A percentile compares a stretch with the other conserved stretches of the same genome.
Conservation (phyloP, 2,888 invertebrate genomes). For the Ophion ventricosus region DNA sequence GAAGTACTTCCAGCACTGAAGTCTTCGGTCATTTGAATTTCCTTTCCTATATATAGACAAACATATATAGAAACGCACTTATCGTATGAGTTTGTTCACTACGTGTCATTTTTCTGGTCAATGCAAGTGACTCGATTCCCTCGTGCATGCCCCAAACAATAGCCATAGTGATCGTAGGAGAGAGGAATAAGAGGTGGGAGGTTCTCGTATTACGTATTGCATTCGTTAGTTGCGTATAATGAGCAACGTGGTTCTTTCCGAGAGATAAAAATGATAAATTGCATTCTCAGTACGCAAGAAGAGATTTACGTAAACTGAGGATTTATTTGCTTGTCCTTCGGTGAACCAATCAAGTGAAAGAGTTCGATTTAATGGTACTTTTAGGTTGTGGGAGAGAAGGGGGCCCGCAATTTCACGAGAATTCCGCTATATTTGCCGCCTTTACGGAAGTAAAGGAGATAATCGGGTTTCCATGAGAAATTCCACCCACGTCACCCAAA, state of each 20-base stretch:
- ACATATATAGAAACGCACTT: background rate
- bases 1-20: slow-evolving; percentile 21
- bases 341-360: background rate
- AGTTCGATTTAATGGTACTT: background rate
- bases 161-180: background rate
- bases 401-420: background rate
- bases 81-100: slow-evolving; percentile 7
- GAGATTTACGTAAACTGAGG: background rate
- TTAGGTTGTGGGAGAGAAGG: background rate
- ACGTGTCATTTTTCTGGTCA: slow-evolving; percentile 37
- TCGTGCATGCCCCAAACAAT: slow-evolving; percentile 28
- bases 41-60: slow-evolving; percentile 10
- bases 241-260: slow-evolving; percentile 29
- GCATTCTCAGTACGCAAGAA: background rate
- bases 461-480: background rate
- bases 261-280: slow-evolving; percentile 41
- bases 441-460: background rate
- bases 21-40: slow-evolving; percentile 32
- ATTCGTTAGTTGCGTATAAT: slow-evolving; percentile 52
- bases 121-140: slow-evolving; percentile 18
- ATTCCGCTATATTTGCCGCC: too few species aligned
- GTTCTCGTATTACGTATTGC: slow-evolving; percentile 46
- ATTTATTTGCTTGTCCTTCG: slow-evolving; percentile 8
- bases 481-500: background rate
- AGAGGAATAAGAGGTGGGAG: slow-evolving; percentile 5